Conservation (phyloP, 37 sponge, comb jelly and placozoan species). For the Aplysina aerophoba region DNA sequence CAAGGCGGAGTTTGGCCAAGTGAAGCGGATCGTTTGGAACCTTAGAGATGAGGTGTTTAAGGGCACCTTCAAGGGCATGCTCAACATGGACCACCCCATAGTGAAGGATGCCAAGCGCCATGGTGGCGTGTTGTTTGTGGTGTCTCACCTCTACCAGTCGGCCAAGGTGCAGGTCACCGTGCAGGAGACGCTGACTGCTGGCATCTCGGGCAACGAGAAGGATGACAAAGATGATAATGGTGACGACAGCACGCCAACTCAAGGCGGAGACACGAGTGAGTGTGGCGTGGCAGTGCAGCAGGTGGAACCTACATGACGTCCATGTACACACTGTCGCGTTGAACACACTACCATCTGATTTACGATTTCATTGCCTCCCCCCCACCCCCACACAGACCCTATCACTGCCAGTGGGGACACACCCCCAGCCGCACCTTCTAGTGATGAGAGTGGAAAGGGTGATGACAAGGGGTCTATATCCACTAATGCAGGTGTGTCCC, state of each 20-base stretch:
- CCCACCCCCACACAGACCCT: no score
- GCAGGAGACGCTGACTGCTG: background rate
- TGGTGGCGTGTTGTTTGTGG: slow-evolving; percentile 55
- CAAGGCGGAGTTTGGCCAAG: slow-evolving; percentile 54
- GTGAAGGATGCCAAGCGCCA: slow-evolving; percentile 56
- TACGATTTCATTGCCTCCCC: no score
- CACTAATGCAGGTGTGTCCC: no score
- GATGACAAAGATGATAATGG: background rate
- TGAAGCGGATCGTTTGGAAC: slow-evolving; percentile 42
- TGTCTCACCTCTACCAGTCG: slow-evolving; percentile 48
- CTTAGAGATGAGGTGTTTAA: slow-evolving; percentile 29
- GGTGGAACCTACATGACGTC: no score
- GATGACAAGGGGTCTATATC: no score
- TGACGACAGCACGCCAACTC: background rate
- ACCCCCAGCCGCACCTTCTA: no score
- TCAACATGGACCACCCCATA: slow-evolving; percentile 56
- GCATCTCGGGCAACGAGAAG: background rate
- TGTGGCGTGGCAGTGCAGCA: no score
- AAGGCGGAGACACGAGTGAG: slow-evolving; percentile 1
- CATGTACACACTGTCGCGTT: no score
- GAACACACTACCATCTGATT: no score
- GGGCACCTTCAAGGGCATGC: background rate
- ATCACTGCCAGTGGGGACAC: no score
- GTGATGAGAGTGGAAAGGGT: no score
- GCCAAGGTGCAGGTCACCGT: slow-evolving; percentile 22